These are phyloP conservation scores for Oryctolagus cuniculus DNA, from an alignment of 2,113 vertebrate genomes.

Conservation along the genomic window mOryCun1.1 NC_091448.1:62338501-62339000, in stretches of 20 bases:
- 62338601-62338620: neutral
- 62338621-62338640: neutral
- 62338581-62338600: neutral
- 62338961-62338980: conserved; percentile 88
- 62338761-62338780: neutral
- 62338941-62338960: neutral
- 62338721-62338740: neutral
- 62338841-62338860: neutral
- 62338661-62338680: neutral
- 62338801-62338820: fast-evolving
- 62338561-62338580: no score
- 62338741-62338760: neutral
- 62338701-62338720: neutral
- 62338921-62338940: neutral
- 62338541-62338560: no score
- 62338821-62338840: neutral
- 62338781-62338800: neutral
- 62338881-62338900: fast-evolving
- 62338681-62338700: fast-evolving
- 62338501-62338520: no score
- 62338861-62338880: neutral
- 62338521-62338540: no score
- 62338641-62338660: neutral
- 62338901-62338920: neutral
- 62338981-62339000: conserved; percentile 94